These are phyloP conservation scores for Drosophila koepferae DNA, from an alignment of 2,888 invertebrate species.

Conservation along the genomic window DNA sequence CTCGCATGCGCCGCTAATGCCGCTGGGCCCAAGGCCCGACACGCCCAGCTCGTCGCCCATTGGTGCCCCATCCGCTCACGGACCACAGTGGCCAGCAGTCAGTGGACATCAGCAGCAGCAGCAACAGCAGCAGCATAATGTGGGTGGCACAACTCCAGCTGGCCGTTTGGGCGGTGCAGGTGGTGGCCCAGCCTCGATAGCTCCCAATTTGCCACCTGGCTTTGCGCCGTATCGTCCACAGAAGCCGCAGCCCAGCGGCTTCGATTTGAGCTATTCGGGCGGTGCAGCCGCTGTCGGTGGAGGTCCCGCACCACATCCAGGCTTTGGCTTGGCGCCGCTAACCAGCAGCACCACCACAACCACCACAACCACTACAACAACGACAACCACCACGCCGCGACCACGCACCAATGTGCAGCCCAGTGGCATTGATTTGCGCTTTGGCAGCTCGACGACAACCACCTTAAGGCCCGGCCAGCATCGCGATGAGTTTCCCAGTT, in stretches of 20 bases:
- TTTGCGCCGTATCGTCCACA: constrained; percentile 78
- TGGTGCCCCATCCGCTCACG: constrained; percentile 43
- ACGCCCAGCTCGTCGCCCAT: constrained; percentile 80
- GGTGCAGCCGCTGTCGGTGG: constrained; percentile 34
- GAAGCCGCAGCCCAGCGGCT: constrained; percentile 80
- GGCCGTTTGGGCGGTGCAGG: constrained; percentile 33
- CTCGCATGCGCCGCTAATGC: constrained; percentile 78
- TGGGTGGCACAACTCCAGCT: constrained; percentile 9
- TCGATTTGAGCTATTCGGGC: constrained; percentile 82
- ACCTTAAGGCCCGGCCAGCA: constrained; percentile 53
- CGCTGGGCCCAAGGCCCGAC: constrained; percentile 82
- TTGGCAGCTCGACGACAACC: constrained; percentile 52
- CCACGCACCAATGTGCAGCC: constrained; percentile 38
- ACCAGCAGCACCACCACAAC: constrained; percentile 46
- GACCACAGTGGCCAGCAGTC: constrained; percentile 71
- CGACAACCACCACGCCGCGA: constrained; percentile 57
- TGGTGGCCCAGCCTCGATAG: constrained; percentile 36
- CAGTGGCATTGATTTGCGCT: constrained; percentile 63
- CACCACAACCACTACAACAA: constrained; percentile 38
- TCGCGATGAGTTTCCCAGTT: constrained; percentile 78
- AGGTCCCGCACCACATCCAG: constrained; percentile 53
- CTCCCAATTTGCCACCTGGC: constrained; percentile 69
- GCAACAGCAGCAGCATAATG: not conserved
- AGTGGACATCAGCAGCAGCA: constrained; percentile 4
- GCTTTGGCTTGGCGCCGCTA: constrained; percentile 70